Base-by-base conservation (phyloP, 1,140 invertebrate genomes). In the Caenorhabditis tropicalis region DNA sequence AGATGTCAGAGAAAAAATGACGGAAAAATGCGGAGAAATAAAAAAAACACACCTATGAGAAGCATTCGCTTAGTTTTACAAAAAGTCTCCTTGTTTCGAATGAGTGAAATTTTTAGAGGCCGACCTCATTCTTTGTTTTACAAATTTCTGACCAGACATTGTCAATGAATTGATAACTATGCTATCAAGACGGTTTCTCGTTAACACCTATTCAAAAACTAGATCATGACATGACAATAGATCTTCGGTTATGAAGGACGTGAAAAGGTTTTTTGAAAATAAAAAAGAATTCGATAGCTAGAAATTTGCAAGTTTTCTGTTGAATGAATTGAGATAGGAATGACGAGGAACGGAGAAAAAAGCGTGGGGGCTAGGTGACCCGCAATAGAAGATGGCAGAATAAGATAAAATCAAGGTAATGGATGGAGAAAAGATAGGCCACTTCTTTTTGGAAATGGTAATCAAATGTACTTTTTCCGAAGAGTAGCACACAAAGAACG, bases 271-370 rank as follows among this genome's bases (percentile, higher is more conserved):
- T 65, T 65, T 5, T 27, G 24, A 56, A 56, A 56, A 56, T 27
- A 56, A 27, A 15, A n/a, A 2, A 56, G 9, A 27, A 27, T 27
- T 51, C 9, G 49, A 21, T 7, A 16, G 19, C 53, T 56, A 27
- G 53, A 56, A 56, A 79, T 24, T 79, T 79, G 36, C 70, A 79
- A 79, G 36, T 43, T 79, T 79, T 79, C 70, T 79, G 70, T 79
- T 39, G 36, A 79, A 39, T 79, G 70, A 48, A 27, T 36, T 3
- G 19, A 43, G 33, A 43, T 79, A 9, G 12, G 70, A 79, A 27
- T 21, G 46, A 10, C 15, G 7, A 19, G 46, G 33, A 79, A n/a
- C 19, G 53, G 24, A n/a, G 24, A 9, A 56, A 56, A 56, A 56
- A 56, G 9, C 21, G 6, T n/a, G 49, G 19, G 53, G 65, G 36